Evolutionary conservation across 1,140 invertebrate species (phyloP), one percentile per base, ranked within the genome.

Genomic region (Dryas iulia): DNA sequence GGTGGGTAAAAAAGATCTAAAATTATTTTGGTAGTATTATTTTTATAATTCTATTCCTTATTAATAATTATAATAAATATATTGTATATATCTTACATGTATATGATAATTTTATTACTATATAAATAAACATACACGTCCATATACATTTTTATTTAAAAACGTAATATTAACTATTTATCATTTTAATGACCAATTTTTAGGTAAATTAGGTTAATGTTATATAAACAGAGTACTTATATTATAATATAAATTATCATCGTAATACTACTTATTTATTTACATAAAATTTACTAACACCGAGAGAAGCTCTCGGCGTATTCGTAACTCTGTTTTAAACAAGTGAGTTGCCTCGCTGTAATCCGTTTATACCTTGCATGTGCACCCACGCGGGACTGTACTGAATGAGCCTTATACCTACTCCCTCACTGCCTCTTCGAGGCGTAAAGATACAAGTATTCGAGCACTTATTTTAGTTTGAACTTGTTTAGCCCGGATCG

Each of bases 271-370:
- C 2, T 47, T 18, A 18, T 3, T 8, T 1, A 18, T 47, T 47
- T 21, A 47, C 14, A 47, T 47, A 10, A 47, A 47, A 10, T 47
- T 47, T 47, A 21, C 39, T 18, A 47, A 47, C 18, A 8, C 39
- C 3, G 2, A 2, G 1, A 47, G 14, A 18, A 47, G 39, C 39
- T 47, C 78, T 78, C 77, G 73, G 72, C 64, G 76, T 71, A 81
- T 83, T 74, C 73, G 84, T 87, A 85, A 87, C 83, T 85, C 77
- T 76, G 76, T 87, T 89, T 83, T 80, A 78, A 83, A 86, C 73
- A 77, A 79, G 78, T 77, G 81, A 83, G 77, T 83, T 82, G 71
- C 78, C 56, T 69, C 74, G 62, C 23, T 54, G 18, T 58, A 61
- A 65, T 54, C 59, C 69, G 65, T 75, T 67, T 75, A 73, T 84